Conservation (phyloP, 2,888 invertebrate genomes). For the Himalopsyche anomala region DNA sequence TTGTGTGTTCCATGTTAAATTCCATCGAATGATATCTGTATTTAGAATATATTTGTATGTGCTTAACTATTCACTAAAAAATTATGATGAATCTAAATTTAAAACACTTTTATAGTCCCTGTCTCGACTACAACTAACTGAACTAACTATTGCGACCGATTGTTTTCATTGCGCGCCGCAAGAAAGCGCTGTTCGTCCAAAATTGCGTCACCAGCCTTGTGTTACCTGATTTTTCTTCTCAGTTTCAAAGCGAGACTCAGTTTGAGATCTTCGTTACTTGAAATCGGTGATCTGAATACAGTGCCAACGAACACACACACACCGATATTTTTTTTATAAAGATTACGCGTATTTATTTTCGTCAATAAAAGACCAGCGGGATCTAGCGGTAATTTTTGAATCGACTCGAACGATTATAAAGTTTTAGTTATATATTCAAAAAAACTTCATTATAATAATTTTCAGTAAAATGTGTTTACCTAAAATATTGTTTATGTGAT, state of each 20-base stretch:
- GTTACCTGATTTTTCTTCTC: constrained; percentile 28
- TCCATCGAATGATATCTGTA: no score
- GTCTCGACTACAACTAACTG: background rate
- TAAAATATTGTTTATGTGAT: constrained; percentile 12
- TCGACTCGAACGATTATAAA: background rate
- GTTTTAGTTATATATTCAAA: constrained; percentile 12
- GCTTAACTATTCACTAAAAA: no score
- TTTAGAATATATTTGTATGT: no score
- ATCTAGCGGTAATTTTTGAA: constrained; percentile 31
- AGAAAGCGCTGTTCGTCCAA: background rate
- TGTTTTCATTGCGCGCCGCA: constrained; percentile 24
- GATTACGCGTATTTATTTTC: constrained; percentile 8
- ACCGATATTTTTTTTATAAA: background rate
- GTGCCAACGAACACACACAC: background rate
- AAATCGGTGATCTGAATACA: constrained; percentile 9
- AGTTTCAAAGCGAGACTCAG: constrained; percentile 1
- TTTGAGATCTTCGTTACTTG: background rate
- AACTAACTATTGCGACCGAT: constrained; percentile 10
- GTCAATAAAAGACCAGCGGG: constrained; percentile 16
- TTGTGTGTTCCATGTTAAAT: no score
- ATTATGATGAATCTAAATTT: no score
- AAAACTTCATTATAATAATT: background rate
- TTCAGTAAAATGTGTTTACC: constrained; percentile 3
- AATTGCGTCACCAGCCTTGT: constrained; percentile 8
- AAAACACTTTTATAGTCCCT: background rate